A percentile compares a stretch with the other conserved stretches of the same genome.
phyloP scores from a whole-genome alignment of 2,888 invertebrate species.

The Pyrochroa serraticornis region DNA sequence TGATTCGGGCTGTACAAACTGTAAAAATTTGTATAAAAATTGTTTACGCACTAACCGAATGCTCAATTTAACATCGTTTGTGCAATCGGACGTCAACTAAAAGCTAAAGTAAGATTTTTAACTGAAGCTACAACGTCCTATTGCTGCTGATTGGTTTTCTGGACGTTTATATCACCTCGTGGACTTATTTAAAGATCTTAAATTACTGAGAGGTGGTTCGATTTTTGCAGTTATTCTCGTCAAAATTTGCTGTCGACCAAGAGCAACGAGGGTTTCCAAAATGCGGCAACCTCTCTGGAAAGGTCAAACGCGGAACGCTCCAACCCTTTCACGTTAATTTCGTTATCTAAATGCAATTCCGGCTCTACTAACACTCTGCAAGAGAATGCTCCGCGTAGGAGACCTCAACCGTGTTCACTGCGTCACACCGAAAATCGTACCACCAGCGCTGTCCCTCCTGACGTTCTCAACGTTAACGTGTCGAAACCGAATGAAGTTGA shows the following conservation, averaged over 20 bases:
- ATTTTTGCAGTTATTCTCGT: constrained; percentile 76
- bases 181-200: too few relatives aligned
- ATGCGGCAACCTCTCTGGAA: constrained; percentile 50
- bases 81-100: too few relatives aligned
- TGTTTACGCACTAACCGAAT: too few relatives aligned
- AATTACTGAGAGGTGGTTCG: not conserved
- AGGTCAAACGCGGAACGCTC: constrained; percentile 61
- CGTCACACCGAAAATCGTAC: constrained; percentile 17
- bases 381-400: constrained; percentile 47
- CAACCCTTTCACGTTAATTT: constrained; percentile 47
- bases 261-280: constrained; percentile 70
- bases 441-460: constrained; percentile 52
- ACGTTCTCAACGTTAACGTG: constrained; percentile 64
- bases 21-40: too few relatives aligned
- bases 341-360: constrained; percentile 46
- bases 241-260: constrained; percentile 86
- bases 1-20: too few relatives aligned
- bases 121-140: too few relatives aligned
- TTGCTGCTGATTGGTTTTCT: too few relatives aligned
- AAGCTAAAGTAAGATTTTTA: too few relatives aligned
- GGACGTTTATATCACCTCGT: too few relatives aligned
- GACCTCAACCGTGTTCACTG: constrained; percentile 15
- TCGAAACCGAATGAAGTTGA: constrained; percentile 1
- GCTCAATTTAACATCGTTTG: too few relatives aligned
- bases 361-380: constrained; percentile 45